Evolutionary conservation across 2,113 vertebrate genomes (phyloP).

Genomic region (Tupaia tana): DNA sequence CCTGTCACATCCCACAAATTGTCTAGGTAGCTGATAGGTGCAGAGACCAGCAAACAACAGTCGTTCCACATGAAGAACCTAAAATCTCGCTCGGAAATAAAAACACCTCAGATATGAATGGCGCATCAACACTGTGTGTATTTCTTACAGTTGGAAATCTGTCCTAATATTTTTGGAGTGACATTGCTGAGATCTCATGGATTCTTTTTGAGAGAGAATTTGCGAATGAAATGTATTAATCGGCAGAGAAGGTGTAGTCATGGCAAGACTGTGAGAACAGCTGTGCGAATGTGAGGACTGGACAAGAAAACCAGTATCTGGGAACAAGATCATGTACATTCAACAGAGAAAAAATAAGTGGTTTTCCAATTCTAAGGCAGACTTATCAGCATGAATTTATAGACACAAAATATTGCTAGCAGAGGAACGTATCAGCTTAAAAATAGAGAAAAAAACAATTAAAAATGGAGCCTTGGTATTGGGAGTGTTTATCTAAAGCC

Average conservation of each 20-base stretch:
- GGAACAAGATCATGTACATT: background rate
- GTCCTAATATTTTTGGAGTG: background rate
- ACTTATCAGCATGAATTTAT: background rate
- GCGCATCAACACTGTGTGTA: background rate
- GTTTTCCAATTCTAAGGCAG: background rate
- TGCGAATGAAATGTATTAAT: background rate
- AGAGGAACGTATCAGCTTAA: background rate
- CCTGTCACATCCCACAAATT: background rate
- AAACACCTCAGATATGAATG: background rate
- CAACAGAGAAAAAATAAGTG: background rate
- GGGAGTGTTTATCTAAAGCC: background rate
- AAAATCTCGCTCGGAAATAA: background rate
- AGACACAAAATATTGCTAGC: background rate
- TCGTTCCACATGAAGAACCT: background rate
- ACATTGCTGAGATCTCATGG: too few relatives aligned
- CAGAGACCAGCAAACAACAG: background rate
- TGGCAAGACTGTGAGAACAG: background rate
- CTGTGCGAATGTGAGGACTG: too few relatives aligned
- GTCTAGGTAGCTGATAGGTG: background rate
- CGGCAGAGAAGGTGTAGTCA: too few relatives aligned
- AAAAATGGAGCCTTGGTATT: background rate
- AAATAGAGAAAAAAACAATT: background rate
- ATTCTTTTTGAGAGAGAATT: fast-evolving
- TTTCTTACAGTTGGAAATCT: background rate
- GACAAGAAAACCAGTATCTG: background rate